phyloP scores from a whole-genome alignment of 2,888 invertebrate genomes.

The Machimus rusticus region DNA sequence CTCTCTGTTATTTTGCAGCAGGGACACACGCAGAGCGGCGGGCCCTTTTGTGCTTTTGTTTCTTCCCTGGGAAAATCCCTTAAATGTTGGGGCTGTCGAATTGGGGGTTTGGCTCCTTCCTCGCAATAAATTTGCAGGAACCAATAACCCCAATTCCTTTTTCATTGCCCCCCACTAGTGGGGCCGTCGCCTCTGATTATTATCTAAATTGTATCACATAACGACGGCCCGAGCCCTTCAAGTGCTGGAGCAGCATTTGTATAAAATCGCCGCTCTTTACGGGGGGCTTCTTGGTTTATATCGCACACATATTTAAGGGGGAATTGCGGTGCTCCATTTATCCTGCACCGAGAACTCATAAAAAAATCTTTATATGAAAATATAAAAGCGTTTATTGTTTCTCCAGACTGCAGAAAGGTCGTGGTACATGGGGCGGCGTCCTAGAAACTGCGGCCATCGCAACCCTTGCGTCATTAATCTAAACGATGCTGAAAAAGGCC shows the following conservation, averaged over 20 bases:
- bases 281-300: slow-evolving; percentile 43
- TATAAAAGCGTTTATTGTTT: slow-evolving; percentile 47
- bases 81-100: neutral
- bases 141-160: slow-evolving; percentile 31
- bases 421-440: neutral
- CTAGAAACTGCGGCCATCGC: slow-evolving; percentile 25
- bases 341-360: slow-evolving; percentile 43
- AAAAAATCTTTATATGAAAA: slow-evolving; percentile 46
- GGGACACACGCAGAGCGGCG: neutral
- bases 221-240: neutral
- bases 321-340: slow-evolving; percentile 45
- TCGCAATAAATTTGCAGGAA: slow-evolving; percentile 29
- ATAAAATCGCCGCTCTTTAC: slow-evolving; percentile 39
- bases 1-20: neutral
- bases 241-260: slow-evolving; percentile 41
- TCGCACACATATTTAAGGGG: slow-evolving; percentile 43
- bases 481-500: slow-evolving; percentile 46
- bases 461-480: slow-evolving; percentile 47
- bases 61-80: neutral
- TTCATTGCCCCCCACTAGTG: neutral
- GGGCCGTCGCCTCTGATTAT: slow-evolving; percentile 16
- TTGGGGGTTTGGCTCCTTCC: neutral
- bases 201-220: slow-evolving; percentile 33
- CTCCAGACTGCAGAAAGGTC: slow-evolving; percentile 36
- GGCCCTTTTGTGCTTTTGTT: neutral